Evolutionary conservation across 1,140 invertebrate species (phyloP), one percentile per base, ranked within the genome.

Genomic region (Calycopis cecrops): DNA sequence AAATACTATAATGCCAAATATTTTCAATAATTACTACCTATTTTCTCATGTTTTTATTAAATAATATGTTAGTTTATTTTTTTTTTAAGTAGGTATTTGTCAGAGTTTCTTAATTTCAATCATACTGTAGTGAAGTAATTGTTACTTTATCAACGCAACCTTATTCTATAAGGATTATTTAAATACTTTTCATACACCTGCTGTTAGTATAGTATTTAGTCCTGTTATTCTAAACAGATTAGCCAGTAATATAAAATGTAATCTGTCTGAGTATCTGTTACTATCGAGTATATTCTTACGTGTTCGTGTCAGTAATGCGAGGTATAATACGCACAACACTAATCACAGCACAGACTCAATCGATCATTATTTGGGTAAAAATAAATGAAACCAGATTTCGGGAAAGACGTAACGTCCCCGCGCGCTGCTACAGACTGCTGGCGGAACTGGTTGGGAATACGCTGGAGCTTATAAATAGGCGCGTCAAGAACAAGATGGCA

Each of bases 401-500:
- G 21, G 21, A 53, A 50, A 52, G 63, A 65, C 65, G 67, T 63
- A 52, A 42, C 65, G 63, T 59, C 60, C 63, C 59, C 73, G 68
- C 79, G 81, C 70, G 64, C 71, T 60, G 59, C 61, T 63, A 68
- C 60, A 65, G 70, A 85, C 82, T 85, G 81, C 53, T 67, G 42
- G 57, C 69, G 79, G 78, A 81, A 78, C 82, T 81, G 77, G 70
- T 65, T 28, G 71, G 67, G 71, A 69, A 78, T 69, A 73, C 66
- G 73, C 79, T 85, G 76, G 81, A 85, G 80, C 69, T 75, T 82
- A 85, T 81, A 83, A 83, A 85, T 83, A 83, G 79, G 68, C 66
- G 67, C 69, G 73, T 70, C 38, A 44, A 44, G 40, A 44, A 9
- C 69, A 68, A 63, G 67, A 56, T 65, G 59, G 55, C 64, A 55